Conservation (phyloP, 2,888 invertebrate species). For the Drosophila yooni region DNA sequence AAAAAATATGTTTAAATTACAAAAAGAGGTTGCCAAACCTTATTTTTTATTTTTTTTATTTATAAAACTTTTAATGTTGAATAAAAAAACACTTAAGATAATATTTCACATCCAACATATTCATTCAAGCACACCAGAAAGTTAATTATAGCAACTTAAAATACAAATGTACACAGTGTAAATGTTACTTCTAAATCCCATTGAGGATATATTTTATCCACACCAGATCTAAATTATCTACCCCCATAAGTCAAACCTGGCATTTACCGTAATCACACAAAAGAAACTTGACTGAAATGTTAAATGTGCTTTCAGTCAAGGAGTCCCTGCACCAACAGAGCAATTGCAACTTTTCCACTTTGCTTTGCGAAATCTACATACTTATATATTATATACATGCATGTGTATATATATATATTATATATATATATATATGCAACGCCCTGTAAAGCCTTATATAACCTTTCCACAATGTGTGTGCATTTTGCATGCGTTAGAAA, state of each 20-base stretch:
- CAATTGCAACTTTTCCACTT: conserved; percentile 9
- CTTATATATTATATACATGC: background rate
- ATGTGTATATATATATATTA: background rate
- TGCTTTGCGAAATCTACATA: background rate
- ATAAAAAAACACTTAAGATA: background rate
- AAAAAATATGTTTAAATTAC: background rate
- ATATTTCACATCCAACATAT: background rate
- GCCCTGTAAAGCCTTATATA: conserved; percentile 22
- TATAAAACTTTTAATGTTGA: background rate
- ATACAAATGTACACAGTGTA: background rate
- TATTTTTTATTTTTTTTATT: too few relatives aligned
- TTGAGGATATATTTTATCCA: background rate
- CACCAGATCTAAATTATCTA: background rate
- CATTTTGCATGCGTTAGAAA: conserved; percentile 50
- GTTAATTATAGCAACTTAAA: background rate
- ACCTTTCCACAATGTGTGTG: conserved; percentile 20
- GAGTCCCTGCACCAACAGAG: conserved; percentile 3
- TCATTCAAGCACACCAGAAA: background rate
- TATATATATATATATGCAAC: background rate
- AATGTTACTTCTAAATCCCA: background rate
- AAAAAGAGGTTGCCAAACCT: background rate
- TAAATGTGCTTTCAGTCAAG: conserved; percentile 13
- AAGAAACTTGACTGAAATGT: conserved; percentile 19
- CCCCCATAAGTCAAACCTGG: background rate
- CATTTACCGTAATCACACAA: conserved; percentile 8